Base-by-base conservation (phyloP, 2,888 invertebrate species). In the Cetonia aurata region DNA sequence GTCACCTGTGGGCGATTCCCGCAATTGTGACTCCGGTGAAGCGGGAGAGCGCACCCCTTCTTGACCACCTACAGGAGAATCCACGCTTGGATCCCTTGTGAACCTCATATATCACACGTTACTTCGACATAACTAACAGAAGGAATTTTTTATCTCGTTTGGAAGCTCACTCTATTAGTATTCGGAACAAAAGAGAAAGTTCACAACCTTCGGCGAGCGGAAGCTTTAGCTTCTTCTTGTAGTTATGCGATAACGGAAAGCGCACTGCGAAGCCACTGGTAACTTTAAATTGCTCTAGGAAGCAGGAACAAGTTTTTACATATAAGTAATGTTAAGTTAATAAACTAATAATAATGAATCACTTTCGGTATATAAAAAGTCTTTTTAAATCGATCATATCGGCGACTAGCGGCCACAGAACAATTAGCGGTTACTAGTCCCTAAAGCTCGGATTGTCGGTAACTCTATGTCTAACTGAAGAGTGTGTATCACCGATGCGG, bases 11-110 rank as follows among this genome's bases (percentile, higher is more conserved):
- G 82, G 80, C 75, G 82, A 80, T 67, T 79, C 79, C 77, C 78
- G 79, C 74, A 81, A 78, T 74, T 74, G 77, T 65, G 73, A 76
- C 75, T 81, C 82, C 77, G 80, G 81, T 71, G 78, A 79, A 74
- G 77, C 78, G 77, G 80, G 79, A 75, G 81, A 79, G 79, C 80
- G 82, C 78, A 80, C 79, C 80, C 81, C 82, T 80, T 81, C 82
- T 78, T 79, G 76, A 71, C 75, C 77, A 72, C 74, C 74, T 70
- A 77, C 78, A 71, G 80, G 78, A 72, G 83, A 79, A 83, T 84
- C 84, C 84, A 84, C 84, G 78, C 81, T 83, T 73, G 74, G 74
- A 73, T 77, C 76, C 74, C 73, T 75, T 72, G 72, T 72, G 73
- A 77, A 77, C 78, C 78, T 77, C 77, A 76, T 78, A 71, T 75